Conservation (phyloP, 2,888 invertebrate species). For the Euproctis similis region DNA sequence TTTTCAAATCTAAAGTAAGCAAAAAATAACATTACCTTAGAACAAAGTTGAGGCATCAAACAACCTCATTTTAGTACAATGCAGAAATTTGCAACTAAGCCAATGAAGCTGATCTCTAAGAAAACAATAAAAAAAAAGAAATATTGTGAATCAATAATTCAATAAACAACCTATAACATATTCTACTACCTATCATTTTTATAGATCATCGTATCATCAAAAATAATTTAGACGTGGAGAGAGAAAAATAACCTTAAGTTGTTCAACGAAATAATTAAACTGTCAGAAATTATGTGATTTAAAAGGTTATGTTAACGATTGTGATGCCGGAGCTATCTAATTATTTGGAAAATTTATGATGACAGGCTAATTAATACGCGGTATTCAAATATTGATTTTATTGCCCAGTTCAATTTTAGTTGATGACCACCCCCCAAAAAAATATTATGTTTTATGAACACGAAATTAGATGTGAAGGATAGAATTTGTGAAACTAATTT, state of each 20-base stretch:
- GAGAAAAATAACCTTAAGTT: conserved; percentile 15
- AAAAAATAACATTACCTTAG: no score
- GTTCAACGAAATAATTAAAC: conserved; percentile 27
- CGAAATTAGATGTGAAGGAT: conserved; percentile 23
- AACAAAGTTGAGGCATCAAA: no score
- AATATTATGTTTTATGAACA: conserved; percentile 20
- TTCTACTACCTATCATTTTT: no score
- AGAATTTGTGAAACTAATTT: conserved; percentile 19
- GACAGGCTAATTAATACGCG: conserved; percentile 29
- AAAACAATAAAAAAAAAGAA: no score
- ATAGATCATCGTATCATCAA: conserved; percentile 14
- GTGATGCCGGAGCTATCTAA: conserved; percentile 28
- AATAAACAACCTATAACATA: no score
- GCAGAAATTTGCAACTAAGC: no score
- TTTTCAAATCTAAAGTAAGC: no score
- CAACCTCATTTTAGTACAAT: no score
- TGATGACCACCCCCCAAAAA: conserved; percentile 18
- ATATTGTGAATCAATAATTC: no score
- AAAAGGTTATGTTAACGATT: conserved; percentile 23
- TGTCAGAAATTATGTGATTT: conserved; percentile 28
- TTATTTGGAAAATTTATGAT: conserved; percentile 28
- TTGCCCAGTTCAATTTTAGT: conserved; percentile 27
- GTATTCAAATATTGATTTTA: conserved; percentile 33
- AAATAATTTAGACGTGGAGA: conserved; percentile 14
- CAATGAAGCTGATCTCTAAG: no score